A percentile compares a stretch with the other conserved stretches of the same genome.
These are phyloP conservation scores for Cyrtonyx montezumae DNA, from an alignment of 2,113 vertebrate genomes.

Conservation along the genomic window DNA sequence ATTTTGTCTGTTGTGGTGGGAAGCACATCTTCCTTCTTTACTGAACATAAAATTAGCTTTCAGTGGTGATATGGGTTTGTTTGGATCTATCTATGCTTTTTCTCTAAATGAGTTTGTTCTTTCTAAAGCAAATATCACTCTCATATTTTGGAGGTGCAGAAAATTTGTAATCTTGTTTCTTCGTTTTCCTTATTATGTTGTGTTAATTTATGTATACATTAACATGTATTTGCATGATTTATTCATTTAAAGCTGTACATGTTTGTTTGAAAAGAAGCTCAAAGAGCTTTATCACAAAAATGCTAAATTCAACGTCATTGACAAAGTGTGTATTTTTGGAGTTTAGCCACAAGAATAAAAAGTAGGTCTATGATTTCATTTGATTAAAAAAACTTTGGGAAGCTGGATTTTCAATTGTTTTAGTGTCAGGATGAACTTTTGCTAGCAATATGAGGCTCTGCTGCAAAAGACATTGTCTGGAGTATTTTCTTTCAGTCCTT, in stretches of 20 bases:
- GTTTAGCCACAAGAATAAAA: slow-evolving; percentile 48
- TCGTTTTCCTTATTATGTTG: slow-evolving; percentile 78
- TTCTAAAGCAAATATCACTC: slow-evolving; percentile 77
- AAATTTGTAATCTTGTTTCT: slow-evolving; percentile 80
- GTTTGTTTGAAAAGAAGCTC: slow-evolving; percentile 74
- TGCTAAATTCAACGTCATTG: slow-evolving; percentile 51
- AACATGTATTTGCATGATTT: slow-evolving; percentile 81
- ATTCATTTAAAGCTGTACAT: slow-evolving; percentile 78
- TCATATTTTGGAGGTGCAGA: slow-evolving; percentile 79
- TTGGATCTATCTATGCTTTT: slow-evolving; percentile 71
- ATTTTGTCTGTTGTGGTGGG: slow-evolving; percentile 61
- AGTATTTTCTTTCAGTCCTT: not conserved
- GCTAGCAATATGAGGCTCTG: not conserved
- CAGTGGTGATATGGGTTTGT: slow-evolving; percentile 75
- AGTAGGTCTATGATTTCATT: not conserved
- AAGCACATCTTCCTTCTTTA: slow-evolving; percentile 69
- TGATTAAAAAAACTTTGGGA: slow-evolving; percentile 38
- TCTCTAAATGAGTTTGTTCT: slow-evolving; percentile 77
- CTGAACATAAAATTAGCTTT: slow-evolving; percentile 74
- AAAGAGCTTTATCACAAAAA: slow-evolving; percentile 71
- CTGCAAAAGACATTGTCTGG: not conserved
- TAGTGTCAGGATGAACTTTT: slow-evolving; percentile 15
- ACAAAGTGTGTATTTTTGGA: slow-evolving; percentile 59
- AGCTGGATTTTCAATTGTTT: slow-evolving; percentile 35
- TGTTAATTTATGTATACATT: slow-evolving; percentile 81